These are phyloP conservation scores for Andrena dorsata DNA, from an alignment of 2,888 invertebrate genomes.

Conservation along the genomic window DNA sequence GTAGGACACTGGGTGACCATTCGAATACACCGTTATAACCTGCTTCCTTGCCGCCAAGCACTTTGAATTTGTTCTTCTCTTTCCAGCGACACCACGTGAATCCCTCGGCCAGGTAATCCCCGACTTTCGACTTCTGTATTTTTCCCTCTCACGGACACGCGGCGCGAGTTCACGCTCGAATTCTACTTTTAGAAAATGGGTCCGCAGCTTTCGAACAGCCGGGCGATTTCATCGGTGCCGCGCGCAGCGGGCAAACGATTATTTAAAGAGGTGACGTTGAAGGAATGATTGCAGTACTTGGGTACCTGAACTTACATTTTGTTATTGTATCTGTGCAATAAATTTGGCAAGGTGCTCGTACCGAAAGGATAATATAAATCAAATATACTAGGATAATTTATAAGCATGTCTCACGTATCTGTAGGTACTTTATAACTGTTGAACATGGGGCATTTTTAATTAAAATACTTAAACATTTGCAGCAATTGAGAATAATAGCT, in stretches of 20 bases:
- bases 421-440: no score
- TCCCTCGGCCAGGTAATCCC: slow-evolving; percentile 28
- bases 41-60: slow-evolving; percentile 68
- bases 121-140: slow-evolving; percentile 56
- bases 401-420: no score
- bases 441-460: no score
- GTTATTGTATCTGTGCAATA: no score
- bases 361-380: no score
- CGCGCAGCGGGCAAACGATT: neutral
- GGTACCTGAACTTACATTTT: no score
- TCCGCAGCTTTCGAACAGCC: neutral
- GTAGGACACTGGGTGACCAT: slow-evolving; percentile 83
- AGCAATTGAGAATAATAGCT: no score
- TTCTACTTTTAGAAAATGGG: slow-evolving; percentile 26
- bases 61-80: slow-evolving; percentile 28
- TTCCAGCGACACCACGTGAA: slow-evolving; percentile 55
- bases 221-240: neutral
- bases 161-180: slow-evolving; percentile 5
- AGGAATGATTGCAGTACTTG: neutral
- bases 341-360: no score
- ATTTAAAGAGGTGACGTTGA: neutral
- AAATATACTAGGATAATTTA: no score
- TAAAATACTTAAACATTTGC: no score
- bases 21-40: slow-evolving; percentile 83
- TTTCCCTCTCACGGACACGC: slow-evolving; percentile 10